Percentiles rank a stretch among this genome's conserved stretches.
phyloP scores from a whole-genome alignment of 2,888 invertebrate genomes.

The Physocephala rufipes region DNA sequence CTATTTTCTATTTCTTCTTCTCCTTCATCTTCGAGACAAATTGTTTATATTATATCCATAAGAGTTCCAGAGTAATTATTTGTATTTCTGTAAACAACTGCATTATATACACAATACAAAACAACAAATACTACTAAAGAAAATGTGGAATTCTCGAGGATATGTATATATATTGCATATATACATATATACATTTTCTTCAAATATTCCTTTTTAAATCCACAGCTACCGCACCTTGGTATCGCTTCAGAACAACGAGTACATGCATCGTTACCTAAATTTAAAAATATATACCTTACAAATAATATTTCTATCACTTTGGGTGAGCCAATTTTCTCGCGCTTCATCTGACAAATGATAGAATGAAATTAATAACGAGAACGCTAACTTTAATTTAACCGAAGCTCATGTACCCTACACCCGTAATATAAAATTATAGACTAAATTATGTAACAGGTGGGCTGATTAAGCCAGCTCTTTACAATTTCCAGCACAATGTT shows the following conservation, averaged over 20 bases:
- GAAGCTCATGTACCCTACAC: conserved; percentile 28
- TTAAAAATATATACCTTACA: not conserved
- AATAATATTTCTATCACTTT: not conserved
- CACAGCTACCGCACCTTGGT: too few species aligned
- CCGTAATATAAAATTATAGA: too few species aligned
- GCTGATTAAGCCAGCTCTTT: too few species aligned
- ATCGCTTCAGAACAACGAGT: too few species aligned
- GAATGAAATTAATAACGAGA: not conserved
- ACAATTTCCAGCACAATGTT: too few species aligned
- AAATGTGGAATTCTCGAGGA: not conserved
- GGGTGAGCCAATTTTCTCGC: conserved; percentile 45
- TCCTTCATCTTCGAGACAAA: too few species aligned
- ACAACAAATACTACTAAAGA: conserved; percentile 4
- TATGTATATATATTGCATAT: not conserved
- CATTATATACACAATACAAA: conserved; percentile 10
- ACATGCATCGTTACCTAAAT: conserved; percentile 3
- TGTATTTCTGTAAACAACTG: conserved; percentile 15
- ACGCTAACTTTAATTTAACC: conserved; percentile 30
- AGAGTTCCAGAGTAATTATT: conserved; percentile 5
- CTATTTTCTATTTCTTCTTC: conserved; percentile 36
- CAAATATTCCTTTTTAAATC: too few species aligned
- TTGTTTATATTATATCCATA: too few species aligned
- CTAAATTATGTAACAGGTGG: too few species aligned
- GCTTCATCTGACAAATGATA: not conserved
- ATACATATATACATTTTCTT: too few species aligned